phyloP scores from a whole-genome alignment of 2,113 vertebrate species.

The Thunnus maccoyii region DNA sequence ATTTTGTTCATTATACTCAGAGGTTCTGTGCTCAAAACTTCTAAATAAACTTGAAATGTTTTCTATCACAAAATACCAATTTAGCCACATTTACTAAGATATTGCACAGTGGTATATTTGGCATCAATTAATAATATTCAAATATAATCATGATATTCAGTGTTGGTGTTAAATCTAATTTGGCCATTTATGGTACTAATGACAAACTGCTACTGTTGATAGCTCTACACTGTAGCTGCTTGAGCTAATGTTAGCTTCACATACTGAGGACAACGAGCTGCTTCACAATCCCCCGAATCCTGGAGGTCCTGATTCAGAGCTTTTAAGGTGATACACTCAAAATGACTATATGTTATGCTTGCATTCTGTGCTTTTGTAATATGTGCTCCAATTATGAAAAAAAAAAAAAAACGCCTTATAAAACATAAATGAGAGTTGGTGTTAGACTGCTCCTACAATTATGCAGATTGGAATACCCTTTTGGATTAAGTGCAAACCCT shows the following conservation, averaged over 20 bases:
- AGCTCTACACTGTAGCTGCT: not conserved
- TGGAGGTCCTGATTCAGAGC: not conserved
- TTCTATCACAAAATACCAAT: too few species aligned
- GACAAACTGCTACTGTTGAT: not conserved
- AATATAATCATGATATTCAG: too few species aligned
- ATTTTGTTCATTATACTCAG: too few species aligned
- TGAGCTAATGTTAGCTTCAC: constrained; percentile 2
- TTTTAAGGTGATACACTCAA: too few species aligned
- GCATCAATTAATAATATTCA: not conserved
- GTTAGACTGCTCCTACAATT: not conserved
- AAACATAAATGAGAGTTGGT: not conserved
- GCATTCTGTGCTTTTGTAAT: not conserved
- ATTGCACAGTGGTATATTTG: not conserved
- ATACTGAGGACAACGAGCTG: not conserved
- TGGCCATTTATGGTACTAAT: not conserved
- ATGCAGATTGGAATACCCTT: not conserved
- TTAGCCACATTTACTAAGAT: too few species aligned
- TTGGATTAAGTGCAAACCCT: not conserved
- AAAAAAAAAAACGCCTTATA: not conserved
- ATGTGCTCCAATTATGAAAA: not conserved
- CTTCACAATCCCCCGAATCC: constrained; percentile 4
- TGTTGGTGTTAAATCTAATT: not conserved
- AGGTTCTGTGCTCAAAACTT: too few species aligned
- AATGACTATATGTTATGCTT: not conserved
- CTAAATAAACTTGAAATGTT: too few species aligned